Evolutionary conservation across 2,113 vertebrate genomes (phyloP).

Genomic region (Pycnonotus jocosus): DNA sequence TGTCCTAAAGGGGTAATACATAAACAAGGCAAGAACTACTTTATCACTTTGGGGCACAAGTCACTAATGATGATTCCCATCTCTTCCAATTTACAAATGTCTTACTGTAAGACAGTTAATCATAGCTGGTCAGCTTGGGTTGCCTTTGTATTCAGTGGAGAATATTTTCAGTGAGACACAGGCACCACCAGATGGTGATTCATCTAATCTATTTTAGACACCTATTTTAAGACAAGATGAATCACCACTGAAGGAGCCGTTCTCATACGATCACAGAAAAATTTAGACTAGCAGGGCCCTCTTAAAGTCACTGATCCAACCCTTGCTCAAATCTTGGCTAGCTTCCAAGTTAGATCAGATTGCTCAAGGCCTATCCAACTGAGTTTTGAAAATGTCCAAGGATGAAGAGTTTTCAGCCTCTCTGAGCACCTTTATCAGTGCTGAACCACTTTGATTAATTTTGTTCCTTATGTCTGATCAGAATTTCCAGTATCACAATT

Average conservation of each 20-base stretch:
- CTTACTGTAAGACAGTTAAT: neutral
- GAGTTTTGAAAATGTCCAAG: neutral
- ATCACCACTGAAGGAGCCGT: conserved; percentile 39
- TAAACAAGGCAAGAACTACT: neutral
- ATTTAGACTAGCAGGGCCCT: neutral
- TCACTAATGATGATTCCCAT: neutral
- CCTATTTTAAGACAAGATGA: conserved; percentile 65
- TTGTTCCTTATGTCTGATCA: neutral
- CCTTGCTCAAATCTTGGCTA: neutral
- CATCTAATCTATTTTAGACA: conserved; percentile 62
- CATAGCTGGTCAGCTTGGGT: neutral
- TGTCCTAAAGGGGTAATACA: neutral
- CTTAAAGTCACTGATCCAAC: neutral
- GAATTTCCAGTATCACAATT: neutral
- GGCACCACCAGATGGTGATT: conserved; percentile 58
- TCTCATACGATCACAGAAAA: conserved; percentile 17
- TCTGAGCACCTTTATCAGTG: neutral
- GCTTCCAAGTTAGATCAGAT: neutral
- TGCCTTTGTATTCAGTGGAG: conserved; percentile 16
- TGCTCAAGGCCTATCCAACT: neutral
- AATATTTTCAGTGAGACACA: conserved; percentile 19
- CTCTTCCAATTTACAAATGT: neutral
- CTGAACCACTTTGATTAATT: neutral
- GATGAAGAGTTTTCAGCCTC: neutral
- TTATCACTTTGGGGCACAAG: neutral